Conservation (phyloP, 2,797 vertebrate species). For the Amphiprion clarkii region DNA sequence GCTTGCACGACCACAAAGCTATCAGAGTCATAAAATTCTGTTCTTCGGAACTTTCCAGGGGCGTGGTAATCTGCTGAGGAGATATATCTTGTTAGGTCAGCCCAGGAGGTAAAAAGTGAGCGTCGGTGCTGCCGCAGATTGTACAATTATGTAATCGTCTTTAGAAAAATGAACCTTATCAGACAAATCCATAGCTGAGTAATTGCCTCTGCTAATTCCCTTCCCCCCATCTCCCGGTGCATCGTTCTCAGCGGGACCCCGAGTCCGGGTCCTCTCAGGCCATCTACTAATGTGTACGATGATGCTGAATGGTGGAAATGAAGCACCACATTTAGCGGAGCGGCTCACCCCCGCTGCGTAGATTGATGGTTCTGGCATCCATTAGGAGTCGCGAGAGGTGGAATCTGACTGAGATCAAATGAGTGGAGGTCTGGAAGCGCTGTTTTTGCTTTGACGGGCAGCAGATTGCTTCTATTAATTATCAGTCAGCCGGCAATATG, state of each 20-base stretch:
- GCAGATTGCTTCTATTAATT: slow-evolving; percentile 74
- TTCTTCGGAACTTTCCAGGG: slow-evolving; percentile 51
- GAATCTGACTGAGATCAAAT: slow-evolving; percentile 59
- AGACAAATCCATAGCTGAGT: slow-evolving; percentile 70
- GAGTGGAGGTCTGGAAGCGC: slow-evolving; percentile 56
- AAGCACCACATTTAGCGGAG: slow-evolving; percentile 56
- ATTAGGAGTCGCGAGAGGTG: slow-evolving; percentile 50
- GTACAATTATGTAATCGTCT: slow-evolving; percentile 68
- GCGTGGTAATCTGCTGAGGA: slow-evolving; percentile 44
- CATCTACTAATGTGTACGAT: slow-evolving; percentile 61
- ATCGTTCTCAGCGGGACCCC: slow-evolving; percentile 76
- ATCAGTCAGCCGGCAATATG: slow-evolving; percentile 63
- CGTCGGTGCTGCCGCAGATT: slow-evolving; percentile 63
- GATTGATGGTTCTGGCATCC: slow-evolving; percentile 56
- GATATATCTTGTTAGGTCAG: slow-evolving; percentile 65
- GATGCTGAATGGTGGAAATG: slow-evolving; percentile 71
- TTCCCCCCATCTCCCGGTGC: slow-evolving; percentile 45
- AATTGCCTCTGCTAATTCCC: slow-evolving; percentile 77
- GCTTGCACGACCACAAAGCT: slow-evolving; percentile 43
- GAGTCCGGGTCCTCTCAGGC: slow-evolving; percentile 54
- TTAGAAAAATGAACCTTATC: slow-evolving; percentile 74
- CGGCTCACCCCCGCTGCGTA: slow-evolving; percentile 55
- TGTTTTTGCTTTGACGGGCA: slow-evolving; percentile 67
- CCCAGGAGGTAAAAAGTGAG: slow-evolving; percentile 58
- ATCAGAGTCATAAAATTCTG: slow-evolving; percentile 52